Percentiles rank a stretch among this genome's conserved stretches.
Conservation (phyloP, 1,140 invertebrate genomes). For the Tyrophagus putrescentiae region DNA sequence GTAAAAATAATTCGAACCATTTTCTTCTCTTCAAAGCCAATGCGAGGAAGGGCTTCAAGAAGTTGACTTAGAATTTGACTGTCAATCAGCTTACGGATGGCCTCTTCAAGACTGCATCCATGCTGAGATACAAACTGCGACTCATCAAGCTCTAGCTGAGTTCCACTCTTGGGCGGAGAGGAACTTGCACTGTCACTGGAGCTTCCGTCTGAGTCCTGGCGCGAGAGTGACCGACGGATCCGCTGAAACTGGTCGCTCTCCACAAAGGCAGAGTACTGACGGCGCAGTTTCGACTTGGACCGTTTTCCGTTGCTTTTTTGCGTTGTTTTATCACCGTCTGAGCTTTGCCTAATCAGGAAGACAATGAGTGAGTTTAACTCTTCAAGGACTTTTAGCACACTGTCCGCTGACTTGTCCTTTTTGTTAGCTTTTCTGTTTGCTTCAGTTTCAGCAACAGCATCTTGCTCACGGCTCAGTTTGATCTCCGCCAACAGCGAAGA, state of each 20-base stretch:
- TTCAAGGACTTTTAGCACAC: slow-evolving; percentile 6
- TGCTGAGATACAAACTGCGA: no score
- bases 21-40: slow-evolving; percentile 16
- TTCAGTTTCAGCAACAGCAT: no score
- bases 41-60: background rate
- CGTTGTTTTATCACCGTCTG: background rate
- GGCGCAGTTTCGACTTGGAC: slow-evolving; percentile 6
- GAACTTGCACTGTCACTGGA: background rate
- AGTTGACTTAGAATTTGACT: background rate
- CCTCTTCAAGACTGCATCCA: slow-evolving; percentile 6
- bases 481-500: background rate
- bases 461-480: no score
- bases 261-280: slow-evolving; percentile 11
- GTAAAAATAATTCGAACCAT: slow-evolving; percentile 3
- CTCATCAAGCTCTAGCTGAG: no score
- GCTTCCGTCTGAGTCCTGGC: background rate
- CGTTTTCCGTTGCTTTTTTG: background rate
- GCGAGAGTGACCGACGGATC: background rate
- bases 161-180: background rate
- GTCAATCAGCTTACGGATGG: slow-evolving; percentile 3
- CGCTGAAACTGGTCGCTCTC: background rate
- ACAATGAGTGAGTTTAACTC: background rate
- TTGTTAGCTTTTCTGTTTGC: no score
- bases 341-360: background rate
- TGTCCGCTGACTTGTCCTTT: background rate